Evolutionary conservation across 1,140 invertebrate species (phyloP).

Genomic region (Habropoda laboriosa): DNA sequence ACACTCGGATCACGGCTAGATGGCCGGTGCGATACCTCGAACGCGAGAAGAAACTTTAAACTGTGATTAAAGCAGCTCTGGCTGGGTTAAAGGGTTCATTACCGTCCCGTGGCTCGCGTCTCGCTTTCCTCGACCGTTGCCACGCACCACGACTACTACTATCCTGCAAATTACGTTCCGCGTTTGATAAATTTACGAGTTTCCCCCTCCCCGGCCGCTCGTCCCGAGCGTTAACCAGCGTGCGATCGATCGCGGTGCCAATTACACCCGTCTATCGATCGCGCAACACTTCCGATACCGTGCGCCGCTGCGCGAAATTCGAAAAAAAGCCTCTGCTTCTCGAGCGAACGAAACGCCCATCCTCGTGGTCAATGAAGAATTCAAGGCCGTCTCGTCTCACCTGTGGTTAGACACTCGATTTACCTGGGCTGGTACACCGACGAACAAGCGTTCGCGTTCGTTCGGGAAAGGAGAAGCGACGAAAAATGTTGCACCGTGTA

Average conservation of each 20-base stretch:
- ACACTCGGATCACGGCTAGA: conserved; percentile 63
- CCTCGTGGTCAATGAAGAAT: no score
- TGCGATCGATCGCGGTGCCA: conserved; percentile 34
- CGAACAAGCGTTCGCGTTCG: not conserved
- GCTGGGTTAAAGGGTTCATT: conserved; percentile 63
- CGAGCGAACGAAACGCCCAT: not conserved
- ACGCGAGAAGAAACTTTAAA: conserved; percentile 69
- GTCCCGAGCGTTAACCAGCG: conserved; percentile 28
- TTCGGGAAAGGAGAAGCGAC: no score
- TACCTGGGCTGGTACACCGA: no score
- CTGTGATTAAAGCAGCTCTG: conserved; percentile 66
- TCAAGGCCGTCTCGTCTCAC: not conserved
- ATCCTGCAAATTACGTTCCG: conserved; percentile 51
- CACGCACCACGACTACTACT: conserved; percentile 40
- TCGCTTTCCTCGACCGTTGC: conserved; percentile 48
- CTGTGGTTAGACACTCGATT: no score
- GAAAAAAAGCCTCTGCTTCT: conserved; percentile 23
- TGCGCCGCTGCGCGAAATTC: conserved; percentile 17
- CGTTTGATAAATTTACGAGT: conserved; percentile 54
- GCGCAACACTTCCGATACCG: conserved; percentile 6
- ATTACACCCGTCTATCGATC: conserved; percentile 39
- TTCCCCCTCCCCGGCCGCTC: not conserved
- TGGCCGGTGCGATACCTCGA: conserved; percentile 60
- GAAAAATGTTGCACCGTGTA: no score
- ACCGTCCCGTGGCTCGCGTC: conserved; percentile 48